Percentiles rank a stretch among this genome's conserved stretches.
These are phyloP conservation scores for Malurus melanocephalus DNA, from an alignment of 2,113 vertebrate species.

Conservation along the genomic window DNA sequence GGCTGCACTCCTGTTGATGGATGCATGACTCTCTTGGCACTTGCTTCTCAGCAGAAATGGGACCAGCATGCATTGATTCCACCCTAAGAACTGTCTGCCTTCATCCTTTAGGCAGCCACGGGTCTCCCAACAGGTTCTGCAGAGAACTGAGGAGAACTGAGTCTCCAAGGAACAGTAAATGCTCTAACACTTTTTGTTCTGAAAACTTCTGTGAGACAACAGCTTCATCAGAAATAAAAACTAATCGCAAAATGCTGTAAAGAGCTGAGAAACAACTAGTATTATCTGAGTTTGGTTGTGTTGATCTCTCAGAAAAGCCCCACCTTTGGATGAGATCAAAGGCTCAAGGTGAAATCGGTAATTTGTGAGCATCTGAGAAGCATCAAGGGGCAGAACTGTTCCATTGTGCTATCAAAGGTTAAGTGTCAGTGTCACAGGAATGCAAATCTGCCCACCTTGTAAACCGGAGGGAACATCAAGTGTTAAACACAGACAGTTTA, in stretches of 20 bases:
- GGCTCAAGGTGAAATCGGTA: background rate
- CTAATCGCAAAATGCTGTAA: background rate
- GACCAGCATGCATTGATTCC: fast-evolving
- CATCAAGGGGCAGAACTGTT: background rate
- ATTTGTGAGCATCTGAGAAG: background rate
- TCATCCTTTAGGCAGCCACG: background rate
- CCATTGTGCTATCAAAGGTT: background rate
- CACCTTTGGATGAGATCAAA: background rate
- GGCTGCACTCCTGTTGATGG: background rate
- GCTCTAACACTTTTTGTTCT: background rate
- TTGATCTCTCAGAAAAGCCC: background rate
- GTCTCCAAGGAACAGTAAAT: background rate
- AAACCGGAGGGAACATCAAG: background rate
- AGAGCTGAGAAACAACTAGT: background rate
- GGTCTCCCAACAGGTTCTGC: background rate
- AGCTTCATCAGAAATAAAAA: background rate
- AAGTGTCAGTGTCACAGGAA: background rate
- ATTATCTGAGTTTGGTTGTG: background rate
- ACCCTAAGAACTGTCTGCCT: background rate
- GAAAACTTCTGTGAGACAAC: background rate
- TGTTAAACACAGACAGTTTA: background rate
- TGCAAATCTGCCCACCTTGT: background rate
- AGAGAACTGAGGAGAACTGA: background rate
- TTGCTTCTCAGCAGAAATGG: background rate
- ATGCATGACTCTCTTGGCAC: background rate